A percentile compares a stretch with the other conserved stretches of the same genome.
phyloP scores from a whole-genome alignment of 2,888 invertebrate genomes.

The Amblyjoppa proteus region DNA sequence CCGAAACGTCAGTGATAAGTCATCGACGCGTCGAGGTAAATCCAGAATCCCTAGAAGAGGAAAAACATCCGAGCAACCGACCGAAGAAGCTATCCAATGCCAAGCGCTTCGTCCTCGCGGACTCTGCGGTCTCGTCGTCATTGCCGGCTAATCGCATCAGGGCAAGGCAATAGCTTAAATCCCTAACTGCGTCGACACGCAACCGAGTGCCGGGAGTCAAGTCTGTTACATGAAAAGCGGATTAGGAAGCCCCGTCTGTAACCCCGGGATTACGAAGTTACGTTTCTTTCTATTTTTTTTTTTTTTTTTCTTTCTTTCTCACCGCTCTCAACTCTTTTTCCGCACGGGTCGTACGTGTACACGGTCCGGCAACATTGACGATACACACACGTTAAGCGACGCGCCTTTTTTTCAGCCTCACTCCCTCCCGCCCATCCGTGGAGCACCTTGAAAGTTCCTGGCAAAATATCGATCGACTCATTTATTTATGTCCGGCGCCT shows the following conservation, averaged over 20 bases:
- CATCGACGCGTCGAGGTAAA: background rate
- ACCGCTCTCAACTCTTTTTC: background rate
- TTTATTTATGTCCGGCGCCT: constrained; percentile 72
- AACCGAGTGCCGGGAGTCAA: constrained; percentile 73
- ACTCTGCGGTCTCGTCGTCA: constrained; percentile 43
- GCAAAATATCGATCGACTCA: constrained; percentile 75
- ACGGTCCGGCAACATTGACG: constrained; percentile 55
- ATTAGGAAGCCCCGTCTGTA: constrained; percentile 80
- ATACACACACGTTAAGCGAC: constrained; percentile 63
- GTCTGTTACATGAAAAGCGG: constrained; percentile 81
- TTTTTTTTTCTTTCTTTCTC: constrained; percentile 9
- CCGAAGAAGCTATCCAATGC: background rate
- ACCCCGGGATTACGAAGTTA: constrained; percentile 72
- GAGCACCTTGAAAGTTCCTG: constrained; percentile 74
- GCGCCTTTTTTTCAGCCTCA: constrained; percentile 54
- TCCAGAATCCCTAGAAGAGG: background rate
- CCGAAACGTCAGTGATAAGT: background rate
- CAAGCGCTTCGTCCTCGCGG: constrained; percentile 20
- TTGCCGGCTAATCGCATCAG: constrained; percentile 53
- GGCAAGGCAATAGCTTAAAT: constrained; percentile 60
- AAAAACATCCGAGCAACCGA: constrained; percentile 1
- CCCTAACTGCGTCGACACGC: constrained; percentile 73
- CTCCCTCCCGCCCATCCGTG: constrained; percentile 51
- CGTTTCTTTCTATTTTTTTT: constrained; percentile 63
- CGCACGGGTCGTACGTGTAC: constrained; percentile 11